These are phyloP conservation scores for Schlechtendalia chinensis DNA, from an alignment of 1,140 invertebrate species.

Conservation along the genomic window DNA sequence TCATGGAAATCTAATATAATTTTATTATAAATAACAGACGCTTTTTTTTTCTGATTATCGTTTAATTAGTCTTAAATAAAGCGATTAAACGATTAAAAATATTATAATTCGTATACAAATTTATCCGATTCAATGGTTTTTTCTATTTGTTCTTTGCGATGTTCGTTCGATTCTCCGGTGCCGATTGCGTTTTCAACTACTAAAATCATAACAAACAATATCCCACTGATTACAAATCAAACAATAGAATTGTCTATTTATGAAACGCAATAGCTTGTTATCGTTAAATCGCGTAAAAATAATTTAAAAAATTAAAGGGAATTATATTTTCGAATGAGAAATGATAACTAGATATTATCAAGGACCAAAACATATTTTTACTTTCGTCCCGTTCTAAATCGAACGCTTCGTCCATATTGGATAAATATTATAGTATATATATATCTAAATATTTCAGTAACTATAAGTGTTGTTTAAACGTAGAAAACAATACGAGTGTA, in stretches of 20 bases:
- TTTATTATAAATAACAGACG: background rate
- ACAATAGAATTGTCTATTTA: background rate
- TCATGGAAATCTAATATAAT: background rate
- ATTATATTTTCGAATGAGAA: too few species aligned
- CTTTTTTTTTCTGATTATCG: background rate
- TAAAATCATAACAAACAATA: background rate
- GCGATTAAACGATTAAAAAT: background rate
- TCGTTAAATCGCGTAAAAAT: background rate
- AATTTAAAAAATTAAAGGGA: too few species aligned
- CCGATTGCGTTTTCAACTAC: background rate
- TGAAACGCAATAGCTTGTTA: too few species aligned
- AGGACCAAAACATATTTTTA: too few species aligned
- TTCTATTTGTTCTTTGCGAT: slow-evolving; percentile 8
- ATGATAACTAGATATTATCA: too few species aligned
- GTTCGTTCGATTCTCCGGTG: background rate
- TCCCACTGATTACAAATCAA: background rate
- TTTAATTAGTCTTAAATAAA: background rate
- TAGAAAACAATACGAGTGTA: too few species aligned
- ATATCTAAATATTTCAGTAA: too few species aligned
- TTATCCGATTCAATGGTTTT: background rate
- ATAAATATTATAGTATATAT: too few species aligned
- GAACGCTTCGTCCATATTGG: too few species aligned
- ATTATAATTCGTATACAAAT: slow-evolving; percentile 15
- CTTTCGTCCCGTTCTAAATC: too few species aligned
- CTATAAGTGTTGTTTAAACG: too few species aligned